phyloP scores from a whole-genome alignment of 1,140 invertebrate genomes.

The Pseudoatta argentina region DNA sequence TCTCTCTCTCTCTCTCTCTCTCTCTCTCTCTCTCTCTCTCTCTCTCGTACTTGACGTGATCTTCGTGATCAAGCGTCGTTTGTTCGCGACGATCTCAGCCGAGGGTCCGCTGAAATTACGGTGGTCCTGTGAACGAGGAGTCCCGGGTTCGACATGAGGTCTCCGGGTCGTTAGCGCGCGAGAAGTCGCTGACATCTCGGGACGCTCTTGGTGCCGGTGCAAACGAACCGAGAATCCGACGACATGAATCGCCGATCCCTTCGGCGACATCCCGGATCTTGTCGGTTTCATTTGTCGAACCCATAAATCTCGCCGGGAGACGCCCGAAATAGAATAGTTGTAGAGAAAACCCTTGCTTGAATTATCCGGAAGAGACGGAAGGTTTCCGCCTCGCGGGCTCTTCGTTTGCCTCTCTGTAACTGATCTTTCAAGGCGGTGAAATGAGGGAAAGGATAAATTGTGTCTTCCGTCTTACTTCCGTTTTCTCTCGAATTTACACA shows the following conservation, averaged over 20 bases:
- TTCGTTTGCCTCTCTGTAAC: constrained; percentile 11
- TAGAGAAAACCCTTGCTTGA: constrained; percentile 37
- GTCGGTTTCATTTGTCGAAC: constrained; percentile 76
- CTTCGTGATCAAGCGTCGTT: constrained; percentile 26
- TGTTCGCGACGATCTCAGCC: neutral
- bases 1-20: neutral
- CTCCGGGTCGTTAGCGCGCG: constrained; percentile 35
- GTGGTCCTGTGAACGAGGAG: neutral
- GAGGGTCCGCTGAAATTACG: neutral
- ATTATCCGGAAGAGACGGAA: constrained; percentile 26
- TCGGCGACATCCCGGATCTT: constrained; percentile 54
- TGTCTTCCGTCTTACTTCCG: neutral
- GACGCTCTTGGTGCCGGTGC: constrained; percentile 32
- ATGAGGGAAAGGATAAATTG: neutral
- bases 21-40: neutral
- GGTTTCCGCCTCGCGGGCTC: neutral
- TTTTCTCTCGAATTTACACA: neutral
- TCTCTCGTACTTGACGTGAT: neutral
- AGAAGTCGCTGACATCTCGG: constrained; percentile 62
- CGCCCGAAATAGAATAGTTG: constrained; percentile 69
- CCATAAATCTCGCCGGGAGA: constrained; percentile 62
- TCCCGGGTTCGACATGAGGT: neutral
- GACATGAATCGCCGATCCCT: constrained; percentile 56
- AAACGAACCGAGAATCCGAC: constrained; percentile 72
- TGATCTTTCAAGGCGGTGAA: neutral